Evolutionary conservation across 2,113 vertebrate species (phyloP), one percentile per base, ranked within the genome.

Genomic region (Mormyrus iriodes): DNA sequence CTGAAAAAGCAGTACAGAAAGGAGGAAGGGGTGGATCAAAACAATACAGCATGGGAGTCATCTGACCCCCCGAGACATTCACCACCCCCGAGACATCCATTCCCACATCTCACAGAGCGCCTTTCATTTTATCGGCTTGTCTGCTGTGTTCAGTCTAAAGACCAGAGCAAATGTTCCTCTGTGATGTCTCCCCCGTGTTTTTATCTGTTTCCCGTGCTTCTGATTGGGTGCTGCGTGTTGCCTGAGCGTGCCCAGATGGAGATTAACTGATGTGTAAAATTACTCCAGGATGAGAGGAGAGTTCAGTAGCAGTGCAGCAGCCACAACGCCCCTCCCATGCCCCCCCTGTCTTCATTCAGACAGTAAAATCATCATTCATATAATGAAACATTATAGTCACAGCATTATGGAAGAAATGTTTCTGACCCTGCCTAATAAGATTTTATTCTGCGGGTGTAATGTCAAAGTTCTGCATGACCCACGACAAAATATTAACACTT

Each of bases 241-340:
- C 85, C 51, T 27, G 85, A 31, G 48, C 85, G 1, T 86, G 15
- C 85, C 85, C 85, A 86, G 85, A 53, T 86, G 85, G 85, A 55
- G 31, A 86, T 42, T 52, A 86, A 55, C 85, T 86, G 85, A 52
- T 12, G 85, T 86, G 51, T 86, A 86, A 86, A 86, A 86, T 86
- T 51, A 35, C 48, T 53, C 13, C 85, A 51, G 85, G 27, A 9
- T 53, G 31, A 86, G 85, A 53, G 10, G 51, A 52, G 85, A 19
- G 85, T 35, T 86, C 51, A 15, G 49, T 51, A 39, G 51, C 85
- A 39, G 73, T 42, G 35, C 31, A 76, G 73, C 15, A 42, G 73
- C 73, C 13, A 15, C 69, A 31, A 10, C 21, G 9, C 27, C 31
- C n/a, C 65, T 13, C 9, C 61, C 69, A 35, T 19, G 27, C 31